Base-by-base conservation (phyloP, 1,140 invertebrate genomes). In the Aricia agestis region DNA sequence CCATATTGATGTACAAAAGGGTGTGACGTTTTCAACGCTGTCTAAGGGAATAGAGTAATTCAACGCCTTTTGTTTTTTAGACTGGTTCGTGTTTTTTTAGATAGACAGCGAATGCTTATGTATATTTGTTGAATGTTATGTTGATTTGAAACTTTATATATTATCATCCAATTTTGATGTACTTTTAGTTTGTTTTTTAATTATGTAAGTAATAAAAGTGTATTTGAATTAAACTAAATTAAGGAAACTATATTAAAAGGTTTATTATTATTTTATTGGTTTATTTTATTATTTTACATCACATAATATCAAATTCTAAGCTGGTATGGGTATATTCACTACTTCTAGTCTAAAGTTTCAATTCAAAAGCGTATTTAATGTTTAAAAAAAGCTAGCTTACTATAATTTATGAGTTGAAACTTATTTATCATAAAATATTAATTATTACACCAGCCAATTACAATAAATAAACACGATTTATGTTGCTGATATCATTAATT, bases 11-110 rank as follows among this genome's bases (percentile, higher is more conserved):
- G 59, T 25, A 63, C 19, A 63, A 63, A 63, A 63, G 19, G 45
- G 25, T 63, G 59, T 63, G 59, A 63, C 59, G 19, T 17, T 67
- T 71, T 71, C 32, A 66, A n/a, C 69, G 42, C 32, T 45, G 17
- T 67, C 32, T 18, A 18, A 59, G 58, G 58, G 58, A 59, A 59
- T 59, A 19, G 18, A 59, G 58, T 18, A 18, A 59, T 17, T 59
- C 2, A n/a, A 9, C 3, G 1, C 58, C 18, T 18, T 18, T 59
- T 19, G 18, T 59, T 59, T 59, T 58, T 59, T 59, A n/a, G n/a
- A 52, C 45, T 15, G 13, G 45, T 52, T 13, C 45, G 45, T 3
- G 11, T 52, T 13, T 52, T 13, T 52, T 15, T 15, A 1, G 45
- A 52, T 52, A 52, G 13, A 9, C 11, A 13, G 11, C 45, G 0